Conservation (phyloP, 2,888 invertebrate species). For the Ephialtes manifestator region DNA sequence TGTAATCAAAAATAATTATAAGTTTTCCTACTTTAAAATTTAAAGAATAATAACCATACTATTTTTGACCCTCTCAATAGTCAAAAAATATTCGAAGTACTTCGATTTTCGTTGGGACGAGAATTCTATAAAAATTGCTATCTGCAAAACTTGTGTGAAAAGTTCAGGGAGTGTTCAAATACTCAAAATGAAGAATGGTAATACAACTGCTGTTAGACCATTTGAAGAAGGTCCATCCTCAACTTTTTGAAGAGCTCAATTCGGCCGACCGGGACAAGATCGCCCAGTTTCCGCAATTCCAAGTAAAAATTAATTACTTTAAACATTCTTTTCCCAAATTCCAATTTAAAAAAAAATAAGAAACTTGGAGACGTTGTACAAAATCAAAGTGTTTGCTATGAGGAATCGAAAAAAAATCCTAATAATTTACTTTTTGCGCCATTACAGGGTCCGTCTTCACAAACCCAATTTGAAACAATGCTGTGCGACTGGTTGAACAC, state of each 20-base stretch:
- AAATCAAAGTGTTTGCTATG: no score
- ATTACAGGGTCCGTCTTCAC: slow-evolving; percentile 12
- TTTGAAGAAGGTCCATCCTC: neutral
- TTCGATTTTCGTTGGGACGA: neutral
- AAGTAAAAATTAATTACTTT: neutral
- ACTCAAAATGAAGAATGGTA: neutral
- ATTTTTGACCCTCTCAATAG: neutral
- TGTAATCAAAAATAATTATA: neutral
- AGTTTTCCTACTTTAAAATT: neutral
- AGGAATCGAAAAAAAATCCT: no score
- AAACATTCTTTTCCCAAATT: no score
- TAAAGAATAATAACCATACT: neutral
- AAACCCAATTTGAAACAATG: neutral
- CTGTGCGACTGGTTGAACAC: slow-evolving; percentile 6
- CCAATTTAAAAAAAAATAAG: no score
- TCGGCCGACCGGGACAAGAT: neutral
- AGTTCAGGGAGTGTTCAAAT: neutral
- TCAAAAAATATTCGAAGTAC: slow-evolving; percentile 2
- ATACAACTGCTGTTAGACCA: slow-evolving; percentile 23
- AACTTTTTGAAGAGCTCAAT: neutral
- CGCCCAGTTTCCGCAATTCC: neutral
- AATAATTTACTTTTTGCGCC: no score
- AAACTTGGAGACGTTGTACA: no score
- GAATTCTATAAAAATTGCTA: neutral
- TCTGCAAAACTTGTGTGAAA: neutral